Conservation (phyloP, 2,113 vertebrate genomes). For the Cacatua alba region DNA sequence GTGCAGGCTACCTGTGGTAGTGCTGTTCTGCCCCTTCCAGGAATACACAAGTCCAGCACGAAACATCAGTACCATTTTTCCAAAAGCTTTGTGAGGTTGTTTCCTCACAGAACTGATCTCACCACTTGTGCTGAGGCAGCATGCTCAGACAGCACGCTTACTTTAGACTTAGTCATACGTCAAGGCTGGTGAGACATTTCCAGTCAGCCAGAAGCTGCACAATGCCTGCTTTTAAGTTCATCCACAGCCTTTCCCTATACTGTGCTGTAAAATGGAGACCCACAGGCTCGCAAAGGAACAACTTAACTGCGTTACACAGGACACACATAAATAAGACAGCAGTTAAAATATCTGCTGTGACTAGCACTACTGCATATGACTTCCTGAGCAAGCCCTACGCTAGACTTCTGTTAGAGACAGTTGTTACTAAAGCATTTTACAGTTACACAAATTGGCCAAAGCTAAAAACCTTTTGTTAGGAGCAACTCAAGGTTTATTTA, state of each 20-base stretch:
- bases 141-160: fast-evolving
- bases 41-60: background rate
- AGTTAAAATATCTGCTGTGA: background rate
- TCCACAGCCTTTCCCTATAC: background rate
- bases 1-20: background rate
- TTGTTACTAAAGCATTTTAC: background rate
- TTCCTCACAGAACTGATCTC: fast-evolving
- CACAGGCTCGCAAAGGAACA: background rate
- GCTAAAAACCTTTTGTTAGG: background rate
- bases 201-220: background rate
- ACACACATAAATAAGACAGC: fast-evolving
- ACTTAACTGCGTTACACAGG: fast-evolving
- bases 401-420: fast-evolving
- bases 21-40: background rate
- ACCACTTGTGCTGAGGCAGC: background rate
- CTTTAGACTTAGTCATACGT: background rate
- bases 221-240: background rate
- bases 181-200: background rate
- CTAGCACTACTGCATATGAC: background rate
- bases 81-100: background rate
- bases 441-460: background rate
- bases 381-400: background rate
- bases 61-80: background rate
- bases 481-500: background rate
- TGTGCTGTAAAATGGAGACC: background rate